phyloP scores from a whole-genome alignment of 2,797 vertebrate genomes.

The Glyptemys insculpta region DNA sequence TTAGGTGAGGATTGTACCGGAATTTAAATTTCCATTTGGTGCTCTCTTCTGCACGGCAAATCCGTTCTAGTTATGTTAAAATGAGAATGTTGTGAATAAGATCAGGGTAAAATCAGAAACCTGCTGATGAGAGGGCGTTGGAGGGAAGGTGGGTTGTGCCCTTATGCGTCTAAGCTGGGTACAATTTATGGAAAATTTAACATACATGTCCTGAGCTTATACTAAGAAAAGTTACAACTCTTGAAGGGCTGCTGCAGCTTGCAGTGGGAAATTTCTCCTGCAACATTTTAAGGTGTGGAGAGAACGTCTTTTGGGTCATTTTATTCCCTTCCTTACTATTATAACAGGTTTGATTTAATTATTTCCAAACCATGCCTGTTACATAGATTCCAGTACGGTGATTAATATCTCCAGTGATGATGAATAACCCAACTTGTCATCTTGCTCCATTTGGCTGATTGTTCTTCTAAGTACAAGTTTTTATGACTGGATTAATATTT shows the following conservation, averaged over 20 bases:
- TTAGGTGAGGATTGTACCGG: neutral
- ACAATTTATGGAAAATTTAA: neutral
- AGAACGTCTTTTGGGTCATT: neutral
- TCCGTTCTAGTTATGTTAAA: neutral
- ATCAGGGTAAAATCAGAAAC: neutral
- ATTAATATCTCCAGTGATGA: neutral
- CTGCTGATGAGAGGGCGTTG: neutral
- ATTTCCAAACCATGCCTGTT: conserved; percentile 31
- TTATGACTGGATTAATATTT: neutral
- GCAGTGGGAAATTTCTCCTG: neutral
- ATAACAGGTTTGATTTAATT: neutral
- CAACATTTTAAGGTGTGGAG: neutral
- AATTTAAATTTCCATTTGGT: neutral
- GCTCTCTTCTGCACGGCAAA: neutral
- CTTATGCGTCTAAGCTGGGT: neutral
- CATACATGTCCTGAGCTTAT: neutral
- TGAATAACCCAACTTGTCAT: conserved; percentile 46
- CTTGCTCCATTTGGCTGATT: conserved; percentile 24
- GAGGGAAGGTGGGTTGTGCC: neutral
- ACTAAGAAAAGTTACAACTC: neutral
- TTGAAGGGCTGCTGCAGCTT: neutral
- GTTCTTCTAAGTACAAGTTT: conserved; percentile 28
- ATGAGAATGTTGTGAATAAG: neutral
- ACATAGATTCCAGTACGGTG: neutral
- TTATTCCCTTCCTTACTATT: conserved; percentile 21